Conservation (phyloP, 35 echinoderm and acorn worm genomes). For the Ophioderma brevispina region DNA sequence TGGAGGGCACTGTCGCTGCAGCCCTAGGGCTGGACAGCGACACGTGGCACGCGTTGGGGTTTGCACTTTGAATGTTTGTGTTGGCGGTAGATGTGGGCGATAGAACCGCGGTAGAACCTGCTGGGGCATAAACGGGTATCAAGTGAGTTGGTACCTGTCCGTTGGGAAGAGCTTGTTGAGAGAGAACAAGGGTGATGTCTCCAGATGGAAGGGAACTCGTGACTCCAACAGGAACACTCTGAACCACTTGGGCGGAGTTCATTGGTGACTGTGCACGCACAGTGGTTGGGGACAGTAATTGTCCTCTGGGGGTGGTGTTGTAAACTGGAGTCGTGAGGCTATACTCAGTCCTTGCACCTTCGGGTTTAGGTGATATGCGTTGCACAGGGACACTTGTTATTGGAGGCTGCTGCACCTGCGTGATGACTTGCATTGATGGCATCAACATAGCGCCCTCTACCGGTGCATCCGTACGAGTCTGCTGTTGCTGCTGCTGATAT, state of each 20-base stretch:
- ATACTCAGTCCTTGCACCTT: not conserved
- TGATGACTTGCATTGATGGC: not conserved
- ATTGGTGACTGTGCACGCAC: not conserved
- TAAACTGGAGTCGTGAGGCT: not conserved
- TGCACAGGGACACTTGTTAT: not conserved
- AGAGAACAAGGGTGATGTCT: conserved; percentile 60
- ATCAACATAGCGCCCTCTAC: not conserved
- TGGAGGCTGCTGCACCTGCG: not conserved
- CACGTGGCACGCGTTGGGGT: not conserved
- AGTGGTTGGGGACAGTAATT: not conserved
- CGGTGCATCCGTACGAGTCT: not conserved
- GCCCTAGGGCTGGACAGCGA: not conserved
- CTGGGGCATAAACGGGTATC: conserved; percentile 66
- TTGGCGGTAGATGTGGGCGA: not conserved
- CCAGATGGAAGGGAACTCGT: not conserved
- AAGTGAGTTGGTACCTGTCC: conserved; percentile 82
- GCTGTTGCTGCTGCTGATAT: not conserved
- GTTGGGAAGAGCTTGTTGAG: conserved; percentile 44
- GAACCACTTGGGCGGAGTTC: not conserved
- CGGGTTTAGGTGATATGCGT: not conserved
- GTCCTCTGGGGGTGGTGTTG: not conserved
- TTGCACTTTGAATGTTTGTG: not conserved
- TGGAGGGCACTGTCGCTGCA: not conserved
- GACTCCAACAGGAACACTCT: not conserved
- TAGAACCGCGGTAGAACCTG: not conserved